A percentile compares a stretch with the other conserved stretches of the same genome.
Conservation (phyloP, 2,797 vertebrate species). For the Rhadinocentrus ornatus region DNA sequence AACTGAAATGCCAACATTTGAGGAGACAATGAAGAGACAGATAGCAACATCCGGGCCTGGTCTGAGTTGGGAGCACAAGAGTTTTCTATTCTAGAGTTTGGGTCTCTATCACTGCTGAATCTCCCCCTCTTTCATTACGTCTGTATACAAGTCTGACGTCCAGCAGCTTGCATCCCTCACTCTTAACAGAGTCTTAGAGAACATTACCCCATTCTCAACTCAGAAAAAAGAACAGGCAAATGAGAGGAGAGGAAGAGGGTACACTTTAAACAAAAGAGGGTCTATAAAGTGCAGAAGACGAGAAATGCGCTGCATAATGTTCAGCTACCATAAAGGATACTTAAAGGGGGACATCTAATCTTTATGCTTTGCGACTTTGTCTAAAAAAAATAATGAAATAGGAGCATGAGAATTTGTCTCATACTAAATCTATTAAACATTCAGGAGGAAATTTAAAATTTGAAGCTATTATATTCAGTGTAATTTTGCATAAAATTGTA, state of each 20-base stretch:
- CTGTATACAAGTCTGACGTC: slow-evolving; percentile 74
- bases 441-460: not conserved
- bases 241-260: slow-evolving; percentile 62
- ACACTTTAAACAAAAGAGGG: slow-evolving; percentile 63
- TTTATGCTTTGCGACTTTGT: not conserved
- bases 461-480: not conserved
- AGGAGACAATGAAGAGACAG: slow-evolving; percentile 78
- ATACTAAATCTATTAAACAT: not conserved
- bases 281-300: slow-evolving; percentile 60
- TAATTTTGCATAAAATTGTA: not conserved
- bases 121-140: slow-evolving; percentile 50
- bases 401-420: not conserved
- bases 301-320: slow-evolving; percentile 17
- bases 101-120: slow-evolving; percentile 52
- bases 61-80: slow-evolving; percentile 72
- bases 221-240: slow-evolving; percentile 63
- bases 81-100: slow-evolving; percentile 69
- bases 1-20: slow-evolving; percentile 78
- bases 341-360: not conserved
- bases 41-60: slow-evolving; percentile 75
- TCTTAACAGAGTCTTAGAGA: slow-evolving; percentile 68
- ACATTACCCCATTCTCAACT: slow-evolving; percentile 77
- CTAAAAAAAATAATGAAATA: not conserved
- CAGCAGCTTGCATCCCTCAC: slow-evolving; percentile 77
- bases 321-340: slow-evolving; percentile 11